Conservation (phyloP, 2,113 vertebrate species). For the Rhagologus leucostigma region DNA sequence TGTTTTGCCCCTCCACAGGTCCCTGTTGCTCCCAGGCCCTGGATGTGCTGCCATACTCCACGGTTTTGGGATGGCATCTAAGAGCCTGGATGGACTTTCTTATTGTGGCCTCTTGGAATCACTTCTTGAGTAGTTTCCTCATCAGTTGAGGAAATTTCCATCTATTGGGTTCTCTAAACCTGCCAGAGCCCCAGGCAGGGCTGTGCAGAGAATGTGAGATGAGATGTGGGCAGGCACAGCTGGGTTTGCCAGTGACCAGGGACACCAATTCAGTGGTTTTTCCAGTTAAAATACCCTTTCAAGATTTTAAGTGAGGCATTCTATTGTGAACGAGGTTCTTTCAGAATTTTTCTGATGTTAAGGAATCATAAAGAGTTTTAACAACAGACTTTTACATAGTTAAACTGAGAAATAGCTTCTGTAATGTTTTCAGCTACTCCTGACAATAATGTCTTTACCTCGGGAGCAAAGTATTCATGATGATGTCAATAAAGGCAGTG, state of each 20-base stretch:
- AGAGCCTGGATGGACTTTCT: neutral
- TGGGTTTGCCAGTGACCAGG: too few relatives aligned
- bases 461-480: neutral
- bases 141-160: neutral
- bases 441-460: conserved; percentile 1
- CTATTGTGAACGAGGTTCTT: rapidly evolving
- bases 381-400: neutral
- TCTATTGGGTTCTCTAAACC: rapidly evolving
- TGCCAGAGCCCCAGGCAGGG: neutral
- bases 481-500: conserved; percentile 25
- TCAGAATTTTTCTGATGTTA: neutral
- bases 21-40: neutral
- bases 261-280: neutral
- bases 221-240: neutral
- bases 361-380: neutral
- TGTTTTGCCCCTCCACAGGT: neutral
- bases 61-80: rapidly evolving
- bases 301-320: neutral
- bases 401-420: neutral
- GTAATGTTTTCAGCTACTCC: neutral
- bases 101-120: neutral
- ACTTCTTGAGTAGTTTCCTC: neutral
- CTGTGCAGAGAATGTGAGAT: rapidly evolving
- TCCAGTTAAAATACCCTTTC: neutral
- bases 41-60: neutral